Percentiles rank a stretch among this genome's conserved stretches.
Evolutionary conservation across 2,797 vertebrate genomes (phyloP).

Genomic region (Eospalax fontanierii): DNA sequence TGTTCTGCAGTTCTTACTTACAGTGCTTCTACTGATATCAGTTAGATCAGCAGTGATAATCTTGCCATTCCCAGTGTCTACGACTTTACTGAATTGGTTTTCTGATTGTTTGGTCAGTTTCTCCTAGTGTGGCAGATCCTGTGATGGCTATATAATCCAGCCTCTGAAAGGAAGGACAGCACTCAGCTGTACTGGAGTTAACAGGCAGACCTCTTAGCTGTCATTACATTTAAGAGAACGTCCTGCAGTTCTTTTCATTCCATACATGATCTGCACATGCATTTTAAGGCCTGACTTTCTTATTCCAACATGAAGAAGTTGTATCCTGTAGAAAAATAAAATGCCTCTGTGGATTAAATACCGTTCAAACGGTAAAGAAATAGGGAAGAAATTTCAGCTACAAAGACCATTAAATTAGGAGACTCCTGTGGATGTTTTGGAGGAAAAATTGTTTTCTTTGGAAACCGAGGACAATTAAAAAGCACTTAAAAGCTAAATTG

Average conservation of each 20-base stretch:
- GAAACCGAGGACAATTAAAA: not conserved
- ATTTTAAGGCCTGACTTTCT: not conserved
- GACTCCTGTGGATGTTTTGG: not conserved
- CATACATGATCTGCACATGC: not conserved
- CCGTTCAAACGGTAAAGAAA: not conserved
- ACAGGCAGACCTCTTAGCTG: not conserved
- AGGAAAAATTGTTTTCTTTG: not conserved
- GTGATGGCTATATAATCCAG: not conserved
- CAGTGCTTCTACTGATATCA: conserved; percentile 15
- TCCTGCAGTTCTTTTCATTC: not conserved
- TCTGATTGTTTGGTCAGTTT: conserved; percentile 34
- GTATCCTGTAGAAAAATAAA: not conserved
- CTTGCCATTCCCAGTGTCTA: not conserved
- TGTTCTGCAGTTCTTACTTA: not conserved
- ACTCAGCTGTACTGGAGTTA: not conserved
- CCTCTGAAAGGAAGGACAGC: not conserved
- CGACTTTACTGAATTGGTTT: conserved; percentile 25
- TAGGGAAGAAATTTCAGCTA: not conserved
- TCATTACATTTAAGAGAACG: not conserved
- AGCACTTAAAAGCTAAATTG: not conserved
- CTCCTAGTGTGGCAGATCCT: not conserved
- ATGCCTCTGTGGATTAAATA: not conserved
- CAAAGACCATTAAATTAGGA: not conserved
- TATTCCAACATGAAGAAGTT: not conserved
- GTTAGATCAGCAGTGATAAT: not conserved